Evolutionary conservation across 2,888 invertebrate species (phyloP).

Genomic region (Zaprionus bogoriensis): DNA sequence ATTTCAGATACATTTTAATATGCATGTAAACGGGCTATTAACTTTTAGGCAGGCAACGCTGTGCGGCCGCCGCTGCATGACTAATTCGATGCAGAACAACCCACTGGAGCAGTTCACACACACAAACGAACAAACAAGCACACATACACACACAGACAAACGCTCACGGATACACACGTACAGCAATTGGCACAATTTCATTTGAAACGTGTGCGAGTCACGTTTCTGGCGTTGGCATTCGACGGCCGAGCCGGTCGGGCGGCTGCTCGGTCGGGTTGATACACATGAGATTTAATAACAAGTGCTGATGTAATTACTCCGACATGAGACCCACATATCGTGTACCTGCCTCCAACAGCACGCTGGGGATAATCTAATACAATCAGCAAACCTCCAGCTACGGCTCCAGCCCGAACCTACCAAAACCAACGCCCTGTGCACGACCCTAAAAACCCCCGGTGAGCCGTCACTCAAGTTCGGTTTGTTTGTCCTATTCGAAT

Average conservation of each 20-base stretch:
- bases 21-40: slow-evolving; percentile 4
- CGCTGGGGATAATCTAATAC: slow-evolving; percentile 17
- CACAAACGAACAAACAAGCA: not conserved
- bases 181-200: slow-evolving; percentile 29
- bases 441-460: not conserved
- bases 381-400: slow-evolving; percentile 3
- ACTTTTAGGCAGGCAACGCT: not conserved
- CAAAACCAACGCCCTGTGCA: too few species aligned
- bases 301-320: slow-evolving; percentile 65
- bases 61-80: slow-evolving; percentile 9
- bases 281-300: slow-evolving; percentile 60
- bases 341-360: not conserved
- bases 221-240: slow-evolving; percentile 42
- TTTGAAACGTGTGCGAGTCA: slow-evolving; percentile 32
- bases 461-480: not conserved
- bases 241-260: not conserved
- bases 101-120: slow-evolving; percentile 4
- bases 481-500: slow-evolving; percentile 8
- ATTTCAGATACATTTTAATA: slow-evolving; percentile 1
- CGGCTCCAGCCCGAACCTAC: not conserved
- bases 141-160: not conserved
- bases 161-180: not conserved
- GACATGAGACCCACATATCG: slow-evolving; percentile 34
- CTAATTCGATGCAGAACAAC: slow-evolving; percentile 9
- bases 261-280: slow-evolving; percentile 29